phyloP scores from a whole-genome alignment of 2,797 vertebrate genomes.

The Coilia nasus region DNA sequence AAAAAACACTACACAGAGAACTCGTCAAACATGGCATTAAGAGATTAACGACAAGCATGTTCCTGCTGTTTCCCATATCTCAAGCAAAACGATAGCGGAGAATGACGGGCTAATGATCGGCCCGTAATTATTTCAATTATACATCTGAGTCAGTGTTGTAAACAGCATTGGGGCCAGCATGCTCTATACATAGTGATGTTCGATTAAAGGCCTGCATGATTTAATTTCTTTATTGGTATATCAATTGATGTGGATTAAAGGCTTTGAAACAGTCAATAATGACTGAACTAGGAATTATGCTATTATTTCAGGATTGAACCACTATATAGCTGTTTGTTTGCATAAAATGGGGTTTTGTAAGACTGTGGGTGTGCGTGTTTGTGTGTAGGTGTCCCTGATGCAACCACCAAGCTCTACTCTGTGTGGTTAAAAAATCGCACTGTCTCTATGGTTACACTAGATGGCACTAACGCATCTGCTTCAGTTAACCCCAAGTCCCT shows the following conservation, averaged over 20 bases:
- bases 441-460: background rate
- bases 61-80: background rate
- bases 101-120: conserved; percentile 45
- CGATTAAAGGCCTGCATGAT: background rate
- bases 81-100: background rate
- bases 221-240: background rate
- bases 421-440: background rate
- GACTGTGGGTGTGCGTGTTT: background rate
- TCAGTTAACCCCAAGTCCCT: background rate
- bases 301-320: background rate
- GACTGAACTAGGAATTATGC: background rate
- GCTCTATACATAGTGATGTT: no score
- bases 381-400: background rate
- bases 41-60: background rate
- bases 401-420: background rate
- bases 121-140: conserved; percentile 57
- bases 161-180: conserved; percentile 42
- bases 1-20: background rate
- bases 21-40: conserved; percentile 23
- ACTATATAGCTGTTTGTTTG: background rate
- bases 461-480: background rate
- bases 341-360: background rate
- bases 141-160: conserved; percentile 40
- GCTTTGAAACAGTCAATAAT: conserved; percentile 29
- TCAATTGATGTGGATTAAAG: background rate